Conservation (phyloP, 1,140 invertebrate genomes). For the Cardiocondyla obscurior region DNA sequence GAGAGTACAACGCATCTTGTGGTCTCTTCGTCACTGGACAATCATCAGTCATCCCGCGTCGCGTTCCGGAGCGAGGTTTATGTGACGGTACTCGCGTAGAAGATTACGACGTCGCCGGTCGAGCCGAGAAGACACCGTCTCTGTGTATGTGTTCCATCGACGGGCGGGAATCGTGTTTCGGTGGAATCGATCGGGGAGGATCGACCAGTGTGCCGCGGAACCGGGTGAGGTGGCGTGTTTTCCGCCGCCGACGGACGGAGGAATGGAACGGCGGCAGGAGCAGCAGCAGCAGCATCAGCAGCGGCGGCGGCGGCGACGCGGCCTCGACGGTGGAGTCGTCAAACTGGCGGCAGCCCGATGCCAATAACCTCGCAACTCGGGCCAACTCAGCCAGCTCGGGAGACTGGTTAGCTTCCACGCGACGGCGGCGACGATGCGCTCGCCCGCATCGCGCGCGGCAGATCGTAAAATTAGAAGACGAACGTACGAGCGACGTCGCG, state of each 20-base stretch:
- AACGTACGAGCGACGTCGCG: constrained; percentile 46
- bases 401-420: constrained; percentile 41
- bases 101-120: too few species aligned
- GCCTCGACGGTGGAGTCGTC: constrained; percentile 66
- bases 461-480: constrained; percentile 78
- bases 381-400: constrained; percentile 40
- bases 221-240: not conserved
- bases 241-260: not conserved
- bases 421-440: constrained; percentile 76
- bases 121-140: too few species aligned
- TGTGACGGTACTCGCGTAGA: too few species aligned
- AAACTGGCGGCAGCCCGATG: constrained; percentile 73
- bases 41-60: not conserved
- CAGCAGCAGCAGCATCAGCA: not conserved
- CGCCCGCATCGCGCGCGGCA: constrained; percentile 74
- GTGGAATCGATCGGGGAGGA: constrained; percentile 13
- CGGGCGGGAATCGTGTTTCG: not conserved
- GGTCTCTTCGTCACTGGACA: too few species aligned
- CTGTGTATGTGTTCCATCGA: not conserved
- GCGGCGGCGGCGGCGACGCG: not conserved
- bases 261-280: not conserved
- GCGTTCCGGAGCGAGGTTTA: too few species aligned
- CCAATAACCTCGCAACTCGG: constrained; percentile 73
- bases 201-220: not conserved
- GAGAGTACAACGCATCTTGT: too few species aligned